Evolutionary conservation across 2,888 invertebrate genomes (phyloP), one percentile per base, ranked within the genome.

Genomic region (Diogma glabrata): DNA sequence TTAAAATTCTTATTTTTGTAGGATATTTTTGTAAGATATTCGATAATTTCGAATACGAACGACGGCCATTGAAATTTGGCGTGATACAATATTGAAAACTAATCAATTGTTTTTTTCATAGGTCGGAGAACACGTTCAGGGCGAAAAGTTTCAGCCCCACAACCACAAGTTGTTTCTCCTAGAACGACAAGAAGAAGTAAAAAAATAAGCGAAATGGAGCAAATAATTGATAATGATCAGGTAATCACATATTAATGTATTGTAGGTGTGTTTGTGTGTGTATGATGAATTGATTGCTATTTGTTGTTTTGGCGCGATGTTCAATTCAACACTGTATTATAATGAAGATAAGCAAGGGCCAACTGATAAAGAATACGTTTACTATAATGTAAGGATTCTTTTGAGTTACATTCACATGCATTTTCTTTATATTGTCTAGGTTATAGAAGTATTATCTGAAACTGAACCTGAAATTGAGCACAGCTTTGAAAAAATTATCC

Each of bases 71-170:
- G n/a, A n/a, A n/a, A n/a, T n/a, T n/a, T n/a, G n/a, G n/a, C n/a
- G n/a, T n/a, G n/a, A n/a, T n/a, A n/a, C n/a, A n/a, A n/a, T n/a
- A n/a, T n/a, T n/a, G n/a, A n/a, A n/a, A n/a, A 16, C 17, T 16
- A 17, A 24, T 47, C 22, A 26, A 23, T 36, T 40, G 19, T 33
- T 49, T 24, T 24, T 20, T 43, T 10, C 60, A 6, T 54, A 77
- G 78, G 72, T 28, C 69, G 78, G 48, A 72, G 76, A 33, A 78
- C 79, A 16, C 73, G 79, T 47, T 79, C 79, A 2, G 75, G 77
- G 12, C 71, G 78, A 57, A 63, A 63, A 53, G 56, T 72, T 5
- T 57, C 62, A 52, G 53, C 64, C 10, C 57, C 66, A 19, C 55
- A 63, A 14, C 58, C 64, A 17, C 26, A 61, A 50, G 58, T 60